These are phyloP conservation scores for Psittacula cyanocephala DNA, from an alignment of 2,113 vertebrate species.

Conservation along the genomic window DNA sequence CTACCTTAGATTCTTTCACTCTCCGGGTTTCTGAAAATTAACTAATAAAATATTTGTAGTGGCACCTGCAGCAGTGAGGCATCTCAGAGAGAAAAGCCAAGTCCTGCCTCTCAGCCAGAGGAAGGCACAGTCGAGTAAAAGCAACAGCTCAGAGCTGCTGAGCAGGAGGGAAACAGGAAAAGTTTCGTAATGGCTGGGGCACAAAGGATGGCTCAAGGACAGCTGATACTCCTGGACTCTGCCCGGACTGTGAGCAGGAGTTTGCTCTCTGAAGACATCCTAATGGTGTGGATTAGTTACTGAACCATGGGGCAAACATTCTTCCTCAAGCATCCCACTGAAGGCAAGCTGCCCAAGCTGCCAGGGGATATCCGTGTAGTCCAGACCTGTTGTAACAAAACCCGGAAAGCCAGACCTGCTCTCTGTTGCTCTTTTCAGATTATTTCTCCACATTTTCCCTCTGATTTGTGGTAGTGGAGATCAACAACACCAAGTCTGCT, in stretches of 20 bases:
- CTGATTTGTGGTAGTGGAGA: neutral
- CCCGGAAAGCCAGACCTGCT: neutral
- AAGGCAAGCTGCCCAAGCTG: neutral
- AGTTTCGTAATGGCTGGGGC: neutral
- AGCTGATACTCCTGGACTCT: neutral
- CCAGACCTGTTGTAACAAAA: neutral
- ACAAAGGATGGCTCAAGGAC: neutral
- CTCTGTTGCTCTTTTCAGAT: neutral
- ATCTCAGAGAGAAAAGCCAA: neutral
- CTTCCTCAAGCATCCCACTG: neutral
- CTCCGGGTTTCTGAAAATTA: neutral
- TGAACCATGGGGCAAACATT: accelerated
- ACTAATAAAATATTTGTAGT: slow-evolving; percentile 40
- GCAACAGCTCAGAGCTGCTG: neutral
- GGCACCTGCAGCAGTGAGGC: slow-evolving; percentile 11
- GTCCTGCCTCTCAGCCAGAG: neutral
- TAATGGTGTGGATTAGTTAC: neutral
- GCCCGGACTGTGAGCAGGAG: neutral
- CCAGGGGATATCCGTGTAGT: neutral
- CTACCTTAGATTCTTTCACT: neutral
- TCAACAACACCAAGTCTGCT: neutral
- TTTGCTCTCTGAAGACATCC: neutral
- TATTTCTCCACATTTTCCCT: neutral
- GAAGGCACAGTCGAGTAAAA: neutral
- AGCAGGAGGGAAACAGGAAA: neutral